Evolutionary conservation across 2,113 vertebrate species (phyloP).

Genomic region (Antechinus flavipes): DNA sequence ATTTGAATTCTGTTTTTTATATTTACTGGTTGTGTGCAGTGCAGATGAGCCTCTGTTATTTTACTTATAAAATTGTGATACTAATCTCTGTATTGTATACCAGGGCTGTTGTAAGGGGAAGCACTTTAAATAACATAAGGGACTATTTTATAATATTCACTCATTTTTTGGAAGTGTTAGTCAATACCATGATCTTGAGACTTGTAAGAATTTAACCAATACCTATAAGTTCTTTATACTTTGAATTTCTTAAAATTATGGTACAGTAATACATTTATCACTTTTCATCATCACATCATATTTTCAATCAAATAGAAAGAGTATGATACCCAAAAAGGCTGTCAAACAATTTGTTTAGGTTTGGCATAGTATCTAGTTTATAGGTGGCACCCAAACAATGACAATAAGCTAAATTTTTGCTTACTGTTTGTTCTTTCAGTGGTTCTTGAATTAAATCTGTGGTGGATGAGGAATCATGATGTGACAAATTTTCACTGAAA

Average conservation of each 20-base stretch:
- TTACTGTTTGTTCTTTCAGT: conserved; percentile 67
- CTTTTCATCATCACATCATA: neutral
- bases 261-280: neutral
- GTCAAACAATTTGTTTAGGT: neutral
- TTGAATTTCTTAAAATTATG: neutral
- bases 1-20: neutral
- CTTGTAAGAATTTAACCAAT: neutral
- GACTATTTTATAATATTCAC: neutral
- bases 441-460: conserved; percentile 11
- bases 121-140: neutral
- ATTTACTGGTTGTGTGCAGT: neutral
- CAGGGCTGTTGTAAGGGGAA: neutral
- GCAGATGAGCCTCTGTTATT: neutral
- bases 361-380: neutral
- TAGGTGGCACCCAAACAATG: neutral
- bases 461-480: neutral
- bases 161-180: neutral
- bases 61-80: neutral
- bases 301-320: conserved; percentile 14
- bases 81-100: neutral
- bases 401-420: conserved; percentile 21
- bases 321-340: neutral
- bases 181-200: neutral
- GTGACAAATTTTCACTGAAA: conserved; percentile 55
- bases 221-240: neutral